phyloP scores from a whole-genome alignment of 2,888 invertebrate genomes.

The Emmelina monodactyla region DNA sequence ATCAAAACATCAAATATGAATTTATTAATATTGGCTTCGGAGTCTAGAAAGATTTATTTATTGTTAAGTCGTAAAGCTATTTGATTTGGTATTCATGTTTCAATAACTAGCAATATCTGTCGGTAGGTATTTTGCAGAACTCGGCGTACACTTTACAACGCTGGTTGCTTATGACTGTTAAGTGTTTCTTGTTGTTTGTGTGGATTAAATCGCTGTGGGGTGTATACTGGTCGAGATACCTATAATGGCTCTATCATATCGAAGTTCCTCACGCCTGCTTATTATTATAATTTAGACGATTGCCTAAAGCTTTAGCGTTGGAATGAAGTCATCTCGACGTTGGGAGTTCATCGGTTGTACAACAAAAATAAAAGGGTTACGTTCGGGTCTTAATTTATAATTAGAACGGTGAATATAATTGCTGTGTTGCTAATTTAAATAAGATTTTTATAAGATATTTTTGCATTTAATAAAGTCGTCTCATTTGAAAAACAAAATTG shows the following conservation, averaged over 20 bases:
- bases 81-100: constrained; percentile 21
- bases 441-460: too few relatives aligned
- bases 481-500: too few relatives aligned
- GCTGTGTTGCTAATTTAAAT: too few relatives aligned
- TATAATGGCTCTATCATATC: constrained; percentile 65
- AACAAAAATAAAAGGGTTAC: too few relatives aligned
- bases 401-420: too few relatives aligned
- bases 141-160: too few relatives aligned
- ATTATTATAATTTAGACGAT: constrained; percentile 65
- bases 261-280: constrained; percentile 56
- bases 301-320: constrained; percentile 50
- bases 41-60: not conserved
- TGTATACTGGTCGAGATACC: constrained; percentile 36
- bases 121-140: constrained; percentile 45
- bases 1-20: not conserved
- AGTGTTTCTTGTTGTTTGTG: too few relatives aligned
- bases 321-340: constrained; percentile 56
- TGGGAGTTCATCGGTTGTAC: too few relatives aligned
- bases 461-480: too few relatives aligned
- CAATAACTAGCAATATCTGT: constrained; percentile 18
- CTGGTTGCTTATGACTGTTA: too few relatives aligned
- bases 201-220: constrained; percentile 14
- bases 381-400: too few relatives aligned
- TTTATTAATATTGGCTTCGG: too few relatives aligned
- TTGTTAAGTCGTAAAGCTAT: not conserved